phyloP scores from a whole-genome alignment of 2,797 vertebrate genomes.

The Champsocephalus gunnari region DNA sequence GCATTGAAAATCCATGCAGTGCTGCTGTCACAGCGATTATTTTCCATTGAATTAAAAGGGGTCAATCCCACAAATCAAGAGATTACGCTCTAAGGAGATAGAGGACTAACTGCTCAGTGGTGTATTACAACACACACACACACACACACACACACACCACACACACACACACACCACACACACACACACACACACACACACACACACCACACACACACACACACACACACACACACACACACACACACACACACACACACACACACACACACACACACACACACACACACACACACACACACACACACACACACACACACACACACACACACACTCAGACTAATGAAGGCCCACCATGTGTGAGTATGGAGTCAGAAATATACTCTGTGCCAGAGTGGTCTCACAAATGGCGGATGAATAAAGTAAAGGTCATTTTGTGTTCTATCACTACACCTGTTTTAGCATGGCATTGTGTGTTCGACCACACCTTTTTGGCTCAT shows the following conservation, averaged over 20 bases:
- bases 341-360: background rate
- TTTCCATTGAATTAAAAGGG: constrained; percentile 82
- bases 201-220: too few relatives aligned
- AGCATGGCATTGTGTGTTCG: too few relatives aligned
- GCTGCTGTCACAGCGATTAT: constrained; percentile 83
- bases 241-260: too few relatives aligned
- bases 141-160: constrained; percentile 7
- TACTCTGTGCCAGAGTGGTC: too few relatives aligned
- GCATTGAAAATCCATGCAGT: constrained; percentile 83
- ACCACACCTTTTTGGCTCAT: too few relatives aligned
- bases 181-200: too few relatives aligned
- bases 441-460: too few relatives aligned
- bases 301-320: constrained; percentile 20
- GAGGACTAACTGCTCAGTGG: constrained; percentile 55
- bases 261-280: too few relatives aligned
- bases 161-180: too few relatives aligned
- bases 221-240: too few relatives aligned
- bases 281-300: constrained; percentile 8
- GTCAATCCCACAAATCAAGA: constrained; percentile 83
- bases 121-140: constrained; percentile 18
- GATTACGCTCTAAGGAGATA: constrained; percentile 72
- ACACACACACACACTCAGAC: constrained; percentile 10
- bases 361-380: background rate
- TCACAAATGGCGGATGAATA: too few relatives aligned
- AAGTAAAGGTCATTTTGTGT: too few relatives aligned